Percentiles rank a stretch among this genome's conserved stretches.
Evolutionary conservation across 1,140 invertebrate genomes (phyloP).

Genomic region (Bombus impatiens): DNA sequence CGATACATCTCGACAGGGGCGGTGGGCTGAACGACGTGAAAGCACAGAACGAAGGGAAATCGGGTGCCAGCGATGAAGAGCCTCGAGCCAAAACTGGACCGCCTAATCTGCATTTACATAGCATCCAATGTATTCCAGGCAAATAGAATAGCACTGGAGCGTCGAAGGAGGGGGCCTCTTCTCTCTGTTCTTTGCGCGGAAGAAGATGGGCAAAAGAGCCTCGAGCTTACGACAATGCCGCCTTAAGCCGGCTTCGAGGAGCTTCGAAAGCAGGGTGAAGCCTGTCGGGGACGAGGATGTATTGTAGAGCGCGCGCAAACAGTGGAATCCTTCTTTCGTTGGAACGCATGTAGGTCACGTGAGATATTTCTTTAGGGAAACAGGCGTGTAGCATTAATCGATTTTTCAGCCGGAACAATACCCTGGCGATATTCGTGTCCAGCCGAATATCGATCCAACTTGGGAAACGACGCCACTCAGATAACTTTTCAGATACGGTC

Average conservation of each 20-base stretch:
- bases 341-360: conserved; percentile 41
- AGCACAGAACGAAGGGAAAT: background rate
- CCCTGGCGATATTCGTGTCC: conserved; percentile 21
- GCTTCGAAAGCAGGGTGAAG: conserved; percentile 31
- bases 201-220: conserved; percentile 33
- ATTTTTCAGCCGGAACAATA: conserved; percentile 33
- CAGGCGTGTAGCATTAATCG: conserved; percentile 13
- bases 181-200: conserved; percentile 12
- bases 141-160: conserved; percentile 42
- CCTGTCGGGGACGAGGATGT: conserved; percentile 17
- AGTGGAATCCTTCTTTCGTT: conserved; percentile 56
- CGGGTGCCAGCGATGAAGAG: too few relatives aligned
- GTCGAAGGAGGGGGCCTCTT: conserved; percentile 21
- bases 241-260: conserved; percentile 48
- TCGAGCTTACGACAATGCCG: conserved; percentile 56
- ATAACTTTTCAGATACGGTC: background rate
- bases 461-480: background rate
- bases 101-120: conserved; percentile 64
- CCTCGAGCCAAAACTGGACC: conserved; percentile 42
- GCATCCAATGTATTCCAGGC: conserved; percentile 41
- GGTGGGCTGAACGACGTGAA: background rate
- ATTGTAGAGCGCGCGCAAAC: conserved; percentile 58
- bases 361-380: conserved; percentile 34
- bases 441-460: conserved; percentile 14
- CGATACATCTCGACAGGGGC: conserved; percentile 37